Evolutionary conservation across 2,888 invertebrate genomes (phyloP).

Genomic region (Ceriagrion tenellum): DNA sequence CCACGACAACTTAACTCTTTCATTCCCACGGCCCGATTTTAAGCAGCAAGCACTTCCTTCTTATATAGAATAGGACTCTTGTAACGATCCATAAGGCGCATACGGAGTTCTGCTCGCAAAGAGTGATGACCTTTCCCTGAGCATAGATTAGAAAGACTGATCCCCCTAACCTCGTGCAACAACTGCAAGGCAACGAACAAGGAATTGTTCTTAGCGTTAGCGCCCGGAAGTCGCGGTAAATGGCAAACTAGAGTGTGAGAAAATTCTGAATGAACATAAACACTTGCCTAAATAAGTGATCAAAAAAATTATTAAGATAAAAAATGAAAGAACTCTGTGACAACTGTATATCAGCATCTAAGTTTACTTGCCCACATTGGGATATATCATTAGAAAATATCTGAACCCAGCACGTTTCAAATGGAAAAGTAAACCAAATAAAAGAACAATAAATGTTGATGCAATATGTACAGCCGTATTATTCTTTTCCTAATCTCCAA

Average conservation of each 20-base stretch:
- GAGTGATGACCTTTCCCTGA: constrained; percentile 9
- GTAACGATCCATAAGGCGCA: background rate
- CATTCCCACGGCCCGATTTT: constrained; percentile 4
- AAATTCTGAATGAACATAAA: background rate
- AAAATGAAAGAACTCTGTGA: too few species aligned
- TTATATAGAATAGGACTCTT: constrained; percentile 32
- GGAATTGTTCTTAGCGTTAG: background rate
- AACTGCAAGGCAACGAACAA: background rate
- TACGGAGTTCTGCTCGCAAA: background rate
- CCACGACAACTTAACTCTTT: background rate
- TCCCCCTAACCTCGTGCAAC: background rate
- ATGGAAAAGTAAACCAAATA: too few species aligned
- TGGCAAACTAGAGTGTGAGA: background rate
- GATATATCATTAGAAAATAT: too few species aligned
- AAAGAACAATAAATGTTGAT: too few species aligned
- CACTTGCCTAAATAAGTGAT: background rate
- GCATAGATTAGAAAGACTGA: constrained; percentile 16
- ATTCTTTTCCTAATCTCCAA: too few species aligned
- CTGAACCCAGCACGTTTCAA: too few species aligned
- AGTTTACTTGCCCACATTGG: too few species aligned
- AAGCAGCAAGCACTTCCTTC: background rate
- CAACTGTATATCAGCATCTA: too few species aligned
- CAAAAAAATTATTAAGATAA: background rate
- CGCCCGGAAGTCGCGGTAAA: background rate
- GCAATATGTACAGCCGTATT: too few species aligned